Conservation (phyloP, 2,797 vertebrate species). For the Sebastes hopkinsi region DNA sequence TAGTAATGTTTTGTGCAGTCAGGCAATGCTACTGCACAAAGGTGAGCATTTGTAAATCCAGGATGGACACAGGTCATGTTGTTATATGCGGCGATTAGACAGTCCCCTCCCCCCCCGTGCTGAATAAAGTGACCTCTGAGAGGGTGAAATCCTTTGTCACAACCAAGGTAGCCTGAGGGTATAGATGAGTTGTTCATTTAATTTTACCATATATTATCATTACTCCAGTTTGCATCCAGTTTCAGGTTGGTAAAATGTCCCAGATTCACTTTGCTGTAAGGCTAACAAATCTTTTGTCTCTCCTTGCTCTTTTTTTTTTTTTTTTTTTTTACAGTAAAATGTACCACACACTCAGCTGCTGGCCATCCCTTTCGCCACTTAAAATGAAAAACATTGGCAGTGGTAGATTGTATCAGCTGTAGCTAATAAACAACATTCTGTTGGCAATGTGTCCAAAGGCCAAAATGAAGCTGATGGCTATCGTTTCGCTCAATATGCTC, state of each 20-base stretch:
- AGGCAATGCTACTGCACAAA: conserved; percentile 62
- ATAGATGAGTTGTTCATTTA: conserved; percentile 4
- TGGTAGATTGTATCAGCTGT: not conserved
- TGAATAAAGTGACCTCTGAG: conserved; percentile 40
- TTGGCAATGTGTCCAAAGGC: not conserved
- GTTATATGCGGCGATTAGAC: conserved; percentile 17
- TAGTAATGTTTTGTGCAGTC: conserved; percentile 36
- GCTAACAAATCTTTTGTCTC: not conserved
- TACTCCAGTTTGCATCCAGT: not conserved
- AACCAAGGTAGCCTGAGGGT: not conserved
- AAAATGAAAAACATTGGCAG: not conserved
- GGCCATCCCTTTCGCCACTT: not conserved
- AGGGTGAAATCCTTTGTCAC: conserved; percentile 30
- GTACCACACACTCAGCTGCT: not conserved
- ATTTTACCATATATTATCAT: not conserved
- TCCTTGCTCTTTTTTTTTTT: too few relatives aligned
- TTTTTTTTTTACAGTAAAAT: not conserved
- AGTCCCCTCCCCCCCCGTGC: not conserved
- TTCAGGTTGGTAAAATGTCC: not conserved
- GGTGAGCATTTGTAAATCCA: conserved; percentile 58
- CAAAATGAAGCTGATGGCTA: not conserved
- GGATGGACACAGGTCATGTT: conserved; percentile 36
- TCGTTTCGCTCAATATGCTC: not conserved
- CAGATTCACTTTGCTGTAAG: not conserved
- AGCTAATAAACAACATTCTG: not conserved